Evolutionary conservation across 2,797 vertebrate species (phyloP).

Genomic region (Cossypha heuglini): DNA sequence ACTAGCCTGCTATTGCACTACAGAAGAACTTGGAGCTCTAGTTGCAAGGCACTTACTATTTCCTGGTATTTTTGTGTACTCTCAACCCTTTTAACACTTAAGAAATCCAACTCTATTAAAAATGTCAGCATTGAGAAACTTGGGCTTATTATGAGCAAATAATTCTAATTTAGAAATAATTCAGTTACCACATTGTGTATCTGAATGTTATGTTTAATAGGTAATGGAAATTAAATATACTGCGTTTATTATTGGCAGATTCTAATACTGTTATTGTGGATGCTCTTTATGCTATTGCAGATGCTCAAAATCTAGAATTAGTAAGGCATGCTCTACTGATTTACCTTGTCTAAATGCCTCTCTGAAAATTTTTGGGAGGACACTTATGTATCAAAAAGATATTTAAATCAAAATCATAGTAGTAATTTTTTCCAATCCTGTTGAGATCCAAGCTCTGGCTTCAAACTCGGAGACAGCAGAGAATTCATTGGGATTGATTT

Average conservation of each 20-base stretch:
- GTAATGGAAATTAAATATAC: not conserved
- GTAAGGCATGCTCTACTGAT: not conserved
- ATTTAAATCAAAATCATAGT: not conserved
- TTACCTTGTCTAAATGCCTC: not conserved
- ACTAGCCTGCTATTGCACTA: slow-evolving; percentile 47
- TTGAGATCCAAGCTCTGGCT: not conserved
- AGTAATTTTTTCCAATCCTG: not conserved
- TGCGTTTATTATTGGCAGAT: not conserved
- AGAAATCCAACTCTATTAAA: slow-evolving; percentile 3
- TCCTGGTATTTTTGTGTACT: not conserved
- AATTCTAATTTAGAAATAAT: slow-evolving; percentile 2
- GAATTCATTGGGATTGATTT: not conserved
- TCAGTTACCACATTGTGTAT: not conserved
- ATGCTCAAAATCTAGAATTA: not conserved
- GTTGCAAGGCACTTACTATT: not conserved
- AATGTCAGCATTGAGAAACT: slow-evolving; percentile 28
- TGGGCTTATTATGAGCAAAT: not conserved
- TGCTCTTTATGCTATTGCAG: not conserved
- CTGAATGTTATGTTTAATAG: not conserved
- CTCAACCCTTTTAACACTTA: slow-evolving; percentile 19
- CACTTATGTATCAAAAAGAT: not conserved
- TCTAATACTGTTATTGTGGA: not conserved
- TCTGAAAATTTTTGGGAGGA: not conserved
- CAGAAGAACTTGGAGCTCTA: slow-evolving; percentile 7
- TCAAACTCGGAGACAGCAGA: not conserved